Conservation (phyloP, 2,113 vertebrate species). For the Cyphomyrus discorhynchus region DNA sequence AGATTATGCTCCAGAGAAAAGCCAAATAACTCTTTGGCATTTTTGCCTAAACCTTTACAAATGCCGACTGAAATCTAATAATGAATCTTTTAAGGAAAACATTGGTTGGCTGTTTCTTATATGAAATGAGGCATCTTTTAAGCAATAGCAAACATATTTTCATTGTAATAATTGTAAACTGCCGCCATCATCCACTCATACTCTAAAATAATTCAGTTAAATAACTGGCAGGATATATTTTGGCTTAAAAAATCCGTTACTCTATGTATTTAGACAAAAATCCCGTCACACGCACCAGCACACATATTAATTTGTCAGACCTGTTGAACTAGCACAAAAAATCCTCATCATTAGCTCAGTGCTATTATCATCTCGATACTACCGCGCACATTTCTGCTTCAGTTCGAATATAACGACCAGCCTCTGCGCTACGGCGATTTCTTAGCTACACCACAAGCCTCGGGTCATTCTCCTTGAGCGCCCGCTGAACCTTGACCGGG, state of each 20-base stretch:
- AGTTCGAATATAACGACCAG: background rate
- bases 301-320: background rate
- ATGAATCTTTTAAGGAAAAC: background rate
- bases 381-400: background rate
- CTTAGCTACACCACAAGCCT: conserved; percentile 3
- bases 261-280: background rate
- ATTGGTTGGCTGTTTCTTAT: background rate
- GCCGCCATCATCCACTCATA: background rate
- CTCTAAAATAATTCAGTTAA: background rate
- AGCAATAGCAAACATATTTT: background rate
- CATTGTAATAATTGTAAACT: background rate
- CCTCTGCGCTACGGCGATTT: background rate
- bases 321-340: background rate
- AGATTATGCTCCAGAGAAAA: background rate
- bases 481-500: conserved; percentile 28
- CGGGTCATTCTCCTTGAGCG: conserved; percentile 16
- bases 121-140: background rate
- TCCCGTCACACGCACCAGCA: background rate
- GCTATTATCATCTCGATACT: background rate
- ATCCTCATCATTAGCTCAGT: background rate
- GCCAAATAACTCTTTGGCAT: background rate
- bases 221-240: background rate
- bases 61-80: background rate
- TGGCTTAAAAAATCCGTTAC: background rate
- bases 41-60: background rate